Conservation (phyloP, 2,113 vertebrate genomes). For the Eptesicus fuscus region DNA sequence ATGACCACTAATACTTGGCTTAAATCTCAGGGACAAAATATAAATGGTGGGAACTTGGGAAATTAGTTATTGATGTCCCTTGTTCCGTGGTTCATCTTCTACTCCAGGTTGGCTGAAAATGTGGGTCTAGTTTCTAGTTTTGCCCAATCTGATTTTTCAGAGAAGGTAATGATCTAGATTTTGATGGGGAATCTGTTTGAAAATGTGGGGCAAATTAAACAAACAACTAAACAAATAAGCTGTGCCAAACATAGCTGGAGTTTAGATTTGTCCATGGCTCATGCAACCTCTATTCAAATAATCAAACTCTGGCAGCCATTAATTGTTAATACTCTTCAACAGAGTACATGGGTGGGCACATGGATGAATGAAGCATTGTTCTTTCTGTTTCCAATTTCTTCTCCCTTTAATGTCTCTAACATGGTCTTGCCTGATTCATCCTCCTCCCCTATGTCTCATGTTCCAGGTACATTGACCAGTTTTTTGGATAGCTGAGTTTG, state of each 20-base stretch:
- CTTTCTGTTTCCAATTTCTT: not conserved
- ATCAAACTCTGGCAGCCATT: not conserved
- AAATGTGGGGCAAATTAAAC: not conserved
- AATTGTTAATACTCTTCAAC: not conserved
- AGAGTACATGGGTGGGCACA: not conserved
- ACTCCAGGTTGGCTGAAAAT: not conserved
- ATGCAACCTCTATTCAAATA: not conserved
- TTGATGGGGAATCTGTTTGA: not conserved
- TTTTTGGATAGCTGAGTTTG: not conserved
- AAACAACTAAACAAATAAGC: not conserved
- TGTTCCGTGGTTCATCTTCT: not conserved
- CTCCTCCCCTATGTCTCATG: rapidly evolving
- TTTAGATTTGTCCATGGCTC: not conserved
- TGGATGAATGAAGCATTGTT: not conserved
- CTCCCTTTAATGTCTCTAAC: not conserved
- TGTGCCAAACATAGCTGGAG: not conserved
- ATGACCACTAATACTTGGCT: not conserved
- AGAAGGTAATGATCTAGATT: not conserved
- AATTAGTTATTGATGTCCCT: not conserved
- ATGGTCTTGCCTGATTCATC: not conserved
- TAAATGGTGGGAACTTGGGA: not conserved
- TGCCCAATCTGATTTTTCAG: not conserved
- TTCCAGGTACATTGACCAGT: not conserved
- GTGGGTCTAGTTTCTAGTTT: not conserved
- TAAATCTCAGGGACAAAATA: not conserved